Evolutionary conservation across 2,888 invertebrate species (phyloP).

Genomic region (Nephrotoma guestfalica): DNA sequence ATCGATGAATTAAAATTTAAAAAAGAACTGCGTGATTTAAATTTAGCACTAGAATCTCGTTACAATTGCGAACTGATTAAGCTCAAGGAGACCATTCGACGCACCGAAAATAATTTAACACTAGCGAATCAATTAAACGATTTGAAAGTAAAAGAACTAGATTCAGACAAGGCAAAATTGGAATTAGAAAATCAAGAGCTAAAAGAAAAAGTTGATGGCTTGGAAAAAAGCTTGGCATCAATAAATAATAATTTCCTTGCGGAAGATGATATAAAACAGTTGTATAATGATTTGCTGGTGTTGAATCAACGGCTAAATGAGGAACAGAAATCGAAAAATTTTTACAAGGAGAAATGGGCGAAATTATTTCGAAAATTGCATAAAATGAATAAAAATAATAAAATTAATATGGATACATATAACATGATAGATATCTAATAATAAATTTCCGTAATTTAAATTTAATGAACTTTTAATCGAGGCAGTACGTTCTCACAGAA

Average conservation of each 20-base stretch:
- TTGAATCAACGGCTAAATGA: conserved; percentile 49
- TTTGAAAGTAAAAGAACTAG: conserved; percentile 34
- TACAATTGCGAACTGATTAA: conserved; percentile 43
- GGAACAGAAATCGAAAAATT: conserved; percentile 49
- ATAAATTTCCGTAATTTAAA: neutral
- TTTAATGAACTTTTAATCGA: neutral
- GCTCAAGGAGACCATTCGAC: conserved; percentile 39
- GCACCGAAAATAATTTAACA: conserved; percentile 43
- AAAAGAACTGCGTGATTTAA: conserved; percentile 17
- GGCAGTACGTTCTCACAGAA: no score
- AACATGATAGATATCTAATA: neutral
- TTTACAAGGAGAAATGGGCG: conserved; percentile 65
- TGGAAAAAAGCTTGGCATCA: conserved; percentile 24
- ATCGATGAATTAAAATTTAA: neutral
- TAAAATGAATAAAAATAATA: conserved; percentile 31
- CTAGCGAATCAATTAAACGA: conserved; percentile 37
- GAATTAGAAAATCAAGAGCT: conserved; percentile 30
- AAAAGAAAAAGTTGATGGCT: conserved; percentile 16
- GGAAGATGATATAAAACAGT: conserved; percentile 47
- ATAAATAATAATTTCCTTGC: conserved; percentile 42
- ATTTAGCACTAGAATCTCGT: conserved; percentile 42
- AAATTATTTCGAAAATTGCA: conserved; percentile 53
- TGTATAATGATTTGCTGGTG: conserved; percentile 50
- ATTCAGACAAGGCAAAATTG: conserved; percentile 28
- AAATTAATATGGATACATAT: neutral